Evolutionary conservation across 2,113 vertebrate species (phyloP).

Genomic region (Morone saxatilis): DNA sequence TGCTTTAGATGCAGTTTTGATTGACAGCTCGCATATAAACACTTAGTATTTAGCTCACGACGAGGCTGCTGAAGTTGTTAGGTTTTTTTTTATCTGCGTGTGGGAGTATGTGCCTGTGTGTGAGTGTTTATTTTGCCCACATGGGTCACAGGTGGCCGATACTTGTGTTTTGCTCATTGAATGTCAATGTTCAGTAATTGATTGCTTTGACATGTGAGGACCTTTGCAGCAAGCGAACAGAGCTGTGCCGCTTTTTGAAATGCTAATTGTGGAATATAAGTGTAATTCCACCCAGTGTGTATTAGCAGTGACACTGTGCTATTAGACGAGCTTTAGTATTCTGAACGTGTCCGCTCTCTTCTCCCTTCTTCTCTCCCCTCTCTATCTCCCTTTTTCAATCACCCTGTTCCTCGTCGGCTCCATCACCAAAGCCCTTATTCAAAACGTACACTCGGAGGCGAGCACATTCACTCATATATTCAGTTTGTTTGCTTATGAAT

Average conservation of each 20-base stretch:
- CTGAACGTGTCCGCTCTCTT: conserved; percentile 32
- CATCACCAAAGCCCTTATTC: conserved; percentile 50
- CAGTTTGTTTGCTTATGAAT: conserved; percentile 55
- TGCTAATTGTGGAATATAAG: conserved; percentile 72
- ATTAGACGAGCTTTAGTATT: conserved; percentile 60
- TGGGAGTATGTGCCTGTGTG: conserved; percentile 15
- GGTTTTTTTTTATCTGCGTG: background rate
- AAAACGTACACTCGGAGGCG: conserved; percentile 16
- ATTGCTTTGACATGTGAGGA: conserved; percentile 72
- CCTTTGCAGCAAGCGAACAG: conserved; percentile 51
- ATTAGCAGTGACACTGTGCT: conserved; percentile 50
- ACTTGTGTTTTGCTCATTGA: conserved; percentile 58
- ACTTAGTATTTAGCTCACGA: conserved; percentile 3
- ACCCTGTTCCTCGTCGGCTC: conserved; percentile 30
- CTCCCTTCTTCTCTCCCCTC: conserved; percentile 16
- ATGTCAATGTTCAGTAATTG: conserved; percentile 70
- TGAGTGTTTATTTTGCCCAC: conserved; percentile 49
- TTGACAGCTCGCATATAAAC: conserved; percentile 1
- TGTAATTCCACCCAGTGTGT: conserved; percentile 66
- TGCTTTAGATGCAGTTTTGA: conserved; percentile 41
- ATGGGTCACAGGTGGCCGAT: conserved; percentile 28
- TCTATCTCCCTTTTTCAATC: conserved; percentile 56
- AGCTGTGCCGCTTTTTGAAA: conserved; percentile 63
- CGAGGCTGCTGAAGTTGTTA: conserved; percentile 14
- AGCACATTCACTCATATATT: conserved; percentile 28